phyloP scores from a whole-genome alignment of 1,140 invertebrate species.

The Scaptomyza montana region DNA sequence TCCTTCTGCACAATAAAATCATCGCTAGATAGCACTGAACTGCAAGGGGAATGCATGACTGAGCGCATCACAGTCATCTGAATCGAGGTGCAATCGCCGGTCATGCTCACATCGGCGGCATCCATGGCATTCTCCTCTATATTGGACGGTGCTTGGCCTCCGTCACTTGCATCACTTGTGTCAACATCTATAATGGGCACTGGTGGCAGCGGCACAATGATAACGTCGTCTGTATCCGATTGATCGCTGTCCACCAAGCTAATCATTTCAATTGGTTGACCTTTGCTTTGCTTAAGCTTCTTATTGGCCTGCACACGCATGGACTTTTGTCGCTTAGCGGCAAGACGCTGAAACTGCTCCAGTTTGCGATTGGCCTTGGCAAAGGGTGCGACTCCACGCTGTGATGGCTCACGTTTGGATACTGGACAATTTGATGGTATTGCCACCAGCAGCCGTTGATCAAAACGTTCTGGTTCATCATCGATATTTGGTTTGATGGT shows the following conservation, averaged over 20 bases:
- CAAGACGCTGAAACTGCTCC: constrained; percentile 54
- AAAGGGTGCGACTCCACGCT: constrained; percentile 55
- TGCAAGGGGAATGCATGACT: constrained; percentile 57
- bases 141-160: constrained; percentile 12
- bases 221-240: constrained; percentile 63
- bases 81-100: constrained; percentile 6
- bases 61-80: neutral
- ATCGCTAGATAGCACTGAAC: constrained; percentile 73
- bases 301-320: constrained; percentile 55
- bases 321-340: constrained; percentile 71
- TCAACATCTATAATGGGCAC: constrained; percentile 69
- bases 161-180: constrained; percentile 25
- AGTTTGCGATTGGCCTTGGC: constrained; percentile 63
- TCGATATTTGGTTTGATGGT: constrained; percentile 16
- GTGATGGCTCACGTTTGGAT: constrained; percentile 19
- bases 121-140: constrained; percentile 77
- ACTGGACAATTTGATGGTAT: constrained; percentile 53
- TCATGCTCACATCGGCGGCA: constrained; percentile 59
- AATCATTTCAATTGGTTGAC: constrained; percentile 51
- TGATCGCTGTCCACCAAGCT: constrained; percentile 50
- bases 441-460: constrained; percentile 61
- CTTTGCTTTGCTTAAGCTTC: constrained; percentile 39
- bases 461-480: constrained; percentile 64
- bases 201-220: constrained; percentile 65
- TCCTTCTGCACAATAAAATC: constrained; percentile 80